Evolutionary conservation across 23 tunicate genomes (phyloP), one percentile per base, ranked within the genome.

Genomic region (Ascidia mentula): DNA sequence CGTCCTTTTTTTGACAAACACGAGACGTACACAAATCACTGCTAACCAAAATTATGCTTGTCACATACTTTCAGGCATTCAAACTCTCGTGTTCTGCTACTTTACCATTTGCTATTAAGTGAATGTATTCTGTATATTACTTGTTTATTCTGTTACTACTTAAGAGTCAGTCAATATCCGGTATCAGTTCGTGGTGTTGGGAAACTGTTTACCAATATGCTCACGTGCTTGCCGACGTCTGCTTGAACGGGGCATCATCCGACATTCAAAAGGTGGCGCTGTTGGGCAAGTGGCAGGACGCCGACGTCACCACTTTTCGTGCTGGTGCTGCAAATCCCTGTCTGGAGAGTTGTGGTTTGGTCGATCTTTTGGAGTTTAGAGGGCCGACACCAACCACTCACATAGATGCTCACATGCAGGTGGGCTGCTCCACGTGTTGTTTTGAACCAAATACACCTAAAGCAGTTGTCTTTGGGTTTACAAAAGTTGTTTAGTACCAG

Each of bases 231-330:
- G 69, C 92, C 9, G 98, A 93, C 38, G 84, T 93, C 40, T 88
- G 89, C 59, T 40, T 93, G 0, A 46, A 81, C 36, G 89, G 89
- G 0, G 53, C 80, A 9, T 40, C 79, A 7, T 74, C 93, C 32
- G 80, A 77, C 26, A 76, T 88, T 5, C 92, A 87, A 72, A 93
- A 93, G 77, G 24, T 82, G 40, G 98, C 93, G 20, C 83, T 93
- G 59, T 77, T 93, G 75, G 98, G 98, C 36, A 93, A 93, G 72
- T 93, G 98, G 98, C 82, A 79, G 39, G 93, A 88, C 45, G 98
- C 92, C 0, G 98, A 93, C 75, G 98, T 93, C 31, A 93, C 93
- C 24, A 88, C 93, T 31, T 93, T 93, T 45, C 82, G 90, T 18
- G 93, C 98, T 20, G 98, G 98, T 0, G 84, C 72, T 2, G 82